phyloP scores from a whole-genome alignment of 2,888 invertebrate genomes.

The Pheosia tremula region DNA sequence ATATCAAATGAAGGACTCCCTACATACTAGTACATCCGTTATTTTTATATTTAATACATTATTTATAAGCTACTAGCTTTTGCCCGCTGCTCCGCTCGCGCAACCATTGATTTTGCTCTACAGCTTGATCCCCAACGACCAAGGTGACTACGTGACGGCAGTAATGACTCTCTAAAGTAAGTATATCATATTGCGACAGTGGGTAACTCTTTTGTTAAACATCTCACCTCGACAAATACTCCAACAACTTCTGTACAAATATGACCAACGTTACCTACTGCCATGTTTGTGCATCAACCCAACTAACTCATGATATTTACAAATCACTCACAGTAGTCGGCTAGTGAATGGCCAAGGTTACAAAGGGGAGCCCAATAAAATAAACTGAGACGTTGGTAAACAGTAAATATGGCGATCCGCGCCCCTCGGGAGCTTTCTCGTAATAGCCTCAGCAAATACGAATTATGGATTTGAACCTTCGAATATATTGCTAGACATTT shows the following conservation, averaged over 20 bases:
- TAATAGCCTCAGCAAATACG: conserved; percentile 2
- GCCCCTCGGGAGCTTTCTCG: conserved; percentile 1
- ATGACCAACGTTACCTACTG: neutral
- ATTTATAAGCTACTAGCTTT: no score
- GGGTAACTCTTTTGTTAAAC: neutral
- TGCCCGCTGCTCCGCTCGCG: no score
- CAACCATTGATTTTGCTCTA: no score
- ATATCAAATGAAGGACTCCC: neutral
- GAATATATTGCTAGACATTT: neutral
- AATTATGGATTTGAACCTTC: conserved; percentile 4
- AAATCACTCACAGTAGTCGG: neutral
- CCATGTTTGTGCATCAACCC: neutral
- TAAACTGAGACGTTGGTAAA: conserved; percentile 2
- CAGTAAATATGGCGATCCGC: conserved; percentile 3
- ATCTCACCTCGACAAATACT: neutral
- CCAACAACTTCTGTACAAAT: neutral
- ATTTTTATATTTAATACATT: no score
- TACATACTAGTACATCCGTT: neutral
- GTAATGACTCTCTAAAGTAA: no score
- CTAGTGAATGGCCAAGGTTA: neutral
- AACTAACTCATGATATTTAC: conserved; percentile 1
- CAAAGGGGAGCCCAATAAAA: conserved; percentile 4
- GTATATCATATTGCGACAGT: no score
- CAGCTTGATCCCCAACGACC: no score
- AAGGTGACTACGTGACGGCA: no score